Evolutionary conservation across 2,797 vertebrate species (phyloP).

Genomic region (Gallirallus australis): DNA sequence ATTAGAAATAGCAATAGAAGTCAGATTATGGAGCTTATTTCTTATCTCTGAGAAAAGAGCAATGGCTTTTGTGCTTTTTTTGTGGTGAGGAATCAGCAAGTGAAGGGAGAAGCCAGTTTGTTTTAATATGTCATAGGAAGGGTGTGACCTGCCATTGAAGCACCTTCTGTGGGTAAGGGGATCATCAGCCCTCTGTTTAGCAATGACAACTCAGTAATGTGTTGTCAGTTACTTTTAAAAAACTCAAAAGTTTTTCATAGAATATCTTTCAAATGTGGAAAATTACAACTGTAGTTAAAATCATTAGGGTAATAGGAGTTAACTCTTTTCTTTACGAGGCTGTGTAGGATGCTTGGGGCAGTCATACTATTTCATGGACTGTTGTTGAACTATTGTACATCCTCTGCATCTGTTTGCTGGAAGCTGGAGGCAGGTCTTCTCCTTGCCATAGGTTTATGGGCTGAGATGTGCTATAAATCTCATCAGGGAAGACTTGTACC

Average conservation of each 20-base stretch:
- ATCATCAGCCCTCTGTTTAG: fast-evolving
- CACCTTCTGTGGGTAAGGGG: not conserved
- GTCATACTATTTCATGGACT: no score
- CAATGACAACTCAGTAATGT: not conserved
- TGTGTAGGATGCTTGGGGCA: not conserved
- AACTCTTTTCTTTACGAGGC: fast-evolving
- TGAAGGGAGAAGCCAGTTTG: not conserved
- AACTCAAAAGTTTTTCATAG: not conserved
- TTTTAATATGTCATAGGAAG: not conserved
- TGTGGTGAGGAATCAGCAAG: not conserved
- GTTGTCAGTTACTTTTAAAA: not conserved
- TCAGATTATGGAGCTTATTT: not conserved
- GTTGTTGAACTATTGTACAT: no score
- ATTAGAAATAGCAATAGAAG: not conserved
- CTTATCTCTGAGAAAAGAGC: not conserved
- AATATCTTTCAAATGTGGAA: not conserved
- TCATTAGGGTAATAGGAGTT: not conserved
- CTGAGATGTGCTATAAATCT: not conserved
- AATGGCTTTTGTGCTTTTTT: not conserved
- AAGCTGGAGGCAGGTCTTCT: not conserved
- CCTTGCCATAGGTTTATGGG: not conserved
- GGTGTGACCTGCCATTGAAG: not conserved
- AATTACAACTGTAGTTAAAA: not conserved
- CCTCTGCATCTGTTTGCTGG: no score
- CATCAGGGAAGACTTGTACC: not conserved